Evolutionary conservation across 1,140 invertebrate species (phyloP), one percentile per base, ranked within the genome.

Genomic region (Plodia interpunctella): DNA sequence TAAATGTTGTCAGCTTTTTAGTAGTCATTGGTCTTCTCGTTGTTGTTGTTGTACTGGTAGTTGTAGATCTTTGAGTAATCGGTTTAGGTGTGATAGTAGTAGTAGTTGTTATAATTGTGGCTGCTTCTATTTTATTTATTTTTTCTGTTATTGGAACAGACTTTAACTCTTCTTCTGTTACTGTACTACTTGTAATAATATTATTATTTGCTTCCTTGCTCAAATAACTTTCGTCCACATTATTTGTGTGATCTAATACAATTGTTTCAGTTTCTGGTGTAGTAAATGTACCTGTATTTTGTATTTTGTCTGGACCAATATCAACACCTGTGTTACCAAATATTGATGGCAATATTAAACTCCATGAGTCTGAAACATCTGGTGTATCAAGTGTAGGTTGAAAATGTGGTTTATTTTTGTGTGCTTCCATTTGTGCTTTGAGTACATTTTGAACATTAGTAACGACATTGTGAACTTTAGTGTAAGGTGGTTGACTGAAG

Each of bases 361-460:
- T 95, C 95, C 95, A 96, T n/a, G 94, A 91, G 70, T 94, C 85
- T 56, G 94, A 92, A 60, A 95, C 91, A 82, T 95, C 91, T 49
- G 94, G 93, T 4, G 93, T 94, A 70, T 93, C 93, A 13, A 93
- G 80, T 0, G 93, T 90, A 11, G 92, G 90, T 28, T 91, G 77
- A 15, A 88, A 87, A 0, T 90, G 80, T 13, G 91, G 91, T 78
- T 93, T 94, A 55, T 91, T 93, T 74, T 91, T 93, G 55, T 92
- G 89, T 3, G 91, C 91, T 72, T 93, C 92, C 78, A 96, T 92
- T 88, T 96, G 94, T 49, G 93, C 92, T 87, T 95, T 95, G 0
- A 96, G 80, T 11, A 96, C 95, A 80, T 93, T 95, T 76, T 96
- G 95, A 2, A 96, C 95, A 72, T 94, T 96, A 50, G 93, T 92